Conservation (phyloP, 2,888 invertebrate genomes). For the Spilarctia lutea region DNA sequence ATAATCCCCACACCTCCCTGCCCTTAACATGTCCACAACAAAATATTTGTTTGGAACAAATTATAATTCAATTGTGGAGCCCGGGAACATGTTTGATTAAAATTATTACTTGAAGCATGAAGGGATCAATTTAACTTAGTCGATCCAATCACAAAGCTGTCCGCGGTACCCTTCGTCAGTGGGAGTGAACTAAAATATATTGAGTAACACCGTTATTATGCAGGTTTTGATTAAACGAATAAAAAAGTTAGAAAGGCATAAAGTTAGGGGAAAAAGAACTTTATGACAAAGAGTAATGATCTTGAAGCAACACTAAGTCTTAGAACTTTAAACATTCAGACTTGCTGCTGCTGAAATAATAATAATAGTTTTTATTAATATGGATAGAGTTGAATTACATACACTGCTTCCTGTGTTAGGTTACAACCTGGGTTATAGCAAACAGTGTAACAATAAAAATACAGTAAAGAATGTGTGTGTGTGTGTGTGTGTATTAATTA, state of each 20-base stretch:
- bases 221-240: slow-evolving; percentile 5
- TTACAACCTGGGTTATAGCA: too few species aligned
- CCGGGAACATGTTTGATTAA: slow-evolving; percentile 11
- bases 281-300: slow-evolving; percentile 10
- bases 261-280: background rate
- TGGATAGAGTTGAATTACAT: too few species aligned
- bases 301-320: background rate
- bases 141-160: slow-evolving; percentile 13
- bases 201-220: background rate
- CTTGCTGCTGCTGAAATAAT: background rate
- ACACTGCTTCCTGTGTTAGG: too few species aligned
- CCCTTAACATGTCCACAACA: background rate
- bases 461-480: too few species aligned
- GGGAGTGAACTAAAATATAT: background rate
- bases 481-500: too few species aligned
- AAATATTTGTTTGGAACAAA: slow-evolving; percentile 11
- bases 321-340: background rate
- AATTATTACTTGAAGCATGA: slow-evolving; percentile 10
- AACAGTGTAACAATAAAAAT: too few species aligned
- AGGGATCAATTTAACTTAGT: slow-evolving; percentile 14
- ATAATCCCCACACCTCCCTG: background rate
- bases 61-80: slow-evolving; percentile 10
- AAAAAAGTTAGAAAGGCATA: slow-evolving; percentile 9
- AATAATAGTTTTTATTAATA: too few species aligned
- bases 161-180: slow-evolving; percentile 5